phyloP scores from a whole-genome alignment of 2,113 vertebrate genomes.

The Epinephelus moara region DNA sequence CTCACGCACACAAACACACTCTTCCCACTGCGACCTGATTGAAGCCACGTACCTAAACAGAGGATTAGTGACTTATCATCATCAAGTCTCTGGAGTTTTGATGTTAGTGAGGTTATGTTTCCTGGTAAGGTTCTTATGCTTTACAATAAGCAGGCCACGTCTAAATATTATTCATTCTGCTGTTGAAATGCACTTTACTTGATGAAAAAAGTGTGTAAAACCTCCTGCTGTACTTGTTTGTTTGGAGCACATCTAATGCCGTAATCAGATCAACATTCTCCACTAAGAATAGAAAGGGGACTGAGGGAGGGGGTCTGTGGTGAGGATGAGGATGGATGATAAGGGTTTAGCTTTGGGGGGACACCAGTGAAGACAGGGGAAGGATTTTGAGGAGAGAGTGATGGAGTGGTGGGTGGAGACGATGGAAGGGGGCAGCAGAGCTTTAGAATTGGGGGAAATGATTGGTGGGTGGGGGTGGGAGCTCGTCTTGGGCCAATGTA shows the following conservation, averaged over 20 bases:
- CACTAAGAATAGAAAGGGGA: conserved; percentile 38
- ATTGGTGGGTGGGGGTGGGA: conserved; percentile 36
- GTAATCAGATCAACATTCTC: conserved; percentile 77
- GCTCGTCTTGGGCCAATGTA: conserved; percentile 13
- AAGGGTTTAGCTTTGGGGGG: conserved; percentile 37
- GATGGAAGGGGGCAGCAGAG: conserved; percentile 66
- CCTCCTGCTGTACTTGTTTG: conserved; percentile 71
- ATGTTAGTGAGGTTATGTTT: conserved; percentile 65
- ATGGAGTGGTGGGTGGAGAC: conserved; percentile 42
- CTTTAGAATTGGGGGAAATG: conserved; percentile 49
- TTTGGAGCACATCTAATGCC: conserved; percentile 63
- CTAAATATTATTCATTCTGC: conserved; percentile 66
- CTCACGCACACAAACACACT: conserved; percentile 21
- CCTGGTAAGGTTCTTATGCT: conserved; percentile 73
- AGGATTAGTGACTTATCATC: conserved; percentile 74
- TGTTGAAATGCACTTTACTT: conserved; percentile 74
- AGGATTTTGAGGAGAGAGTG: conserved; percentile 36
- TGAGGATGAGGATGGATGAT: conserved; percentile 47
- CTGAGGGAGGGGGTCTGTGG: neutral
- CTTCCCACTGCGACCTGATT: conserved; percentile 54
- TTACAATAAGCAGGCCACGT: conserved; percentile 63
- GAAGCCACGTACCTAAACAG: conserved; percentile 68
- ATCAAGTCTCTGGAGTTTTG: conserved; percentile 62
- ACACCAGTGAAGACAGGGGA: conserved; percentile 4
- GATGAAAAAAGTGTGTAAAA: conserved; percentile 61